Evolutionary conservation across 1,140 invertebrate species (phyloP).

Genomic region (Zaprionus tsacasi): DNA sequence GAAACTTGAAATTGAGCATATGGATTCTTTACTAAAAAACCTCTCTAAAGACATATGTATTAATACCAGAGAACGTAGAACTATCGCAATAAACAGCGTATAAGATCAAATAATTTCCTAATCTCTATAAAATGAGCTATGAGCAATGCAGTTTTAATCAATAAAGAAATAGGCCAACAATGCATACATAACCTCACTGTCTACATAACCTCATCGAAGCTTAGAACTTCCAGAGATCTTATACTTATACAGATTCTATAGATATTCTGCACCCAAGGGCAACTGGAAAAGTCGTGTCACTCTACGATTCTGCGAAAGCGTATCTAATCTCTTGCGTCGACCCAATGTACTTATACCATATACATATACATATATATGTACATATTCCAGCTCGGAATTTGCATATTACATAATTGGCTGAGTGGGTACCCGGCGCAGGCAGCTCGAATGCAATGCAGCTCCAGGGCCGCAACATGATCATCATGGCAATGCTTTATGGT

Average conservation of each 20-base stretch:
- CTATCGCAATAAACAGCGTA: no score
- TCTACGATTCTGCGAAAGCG: background rate
- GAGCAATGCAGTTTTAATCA: no score
- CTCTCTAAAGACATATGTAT: no score
- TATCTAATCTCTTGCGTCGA: slow-evolving; percentile 41
- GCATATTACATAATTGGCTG: slow-evolving; percentile 80
- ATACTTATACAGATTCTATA: no score
- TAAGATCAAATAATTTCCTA: no score
- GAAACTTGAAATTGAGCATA: no score
- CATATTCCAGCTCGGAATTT: slow-evolving; percentile 60
- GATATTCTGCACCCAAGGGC: background rate
- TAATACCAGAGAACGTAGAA: no score
- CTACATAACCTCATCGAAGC: background rate
- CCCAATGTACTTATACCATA: background rate
- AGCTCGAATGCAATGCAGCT: slow-evolving; percentile 1
- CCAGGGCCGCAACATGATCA: slow-evolving; percentile 38
- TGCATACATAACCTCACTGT: background rate
- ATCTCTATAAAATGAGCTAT: no score
- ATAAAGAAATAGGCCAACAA: no score
- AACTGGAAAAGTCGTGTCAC: background rate
- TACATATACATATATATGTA: background rate
- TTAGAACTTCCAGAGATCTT: no score
- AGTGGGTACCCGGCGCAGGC: slow-evolving; percentile 12
- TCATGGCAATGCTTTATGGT: slow-evolving; percentile 70
- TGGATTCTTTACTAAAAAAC: no score